Evolutionary conservation across 2,797 vertebrate genomes (phyloP).

Genomic region (Typhlichthys subterraneus): DNA sequence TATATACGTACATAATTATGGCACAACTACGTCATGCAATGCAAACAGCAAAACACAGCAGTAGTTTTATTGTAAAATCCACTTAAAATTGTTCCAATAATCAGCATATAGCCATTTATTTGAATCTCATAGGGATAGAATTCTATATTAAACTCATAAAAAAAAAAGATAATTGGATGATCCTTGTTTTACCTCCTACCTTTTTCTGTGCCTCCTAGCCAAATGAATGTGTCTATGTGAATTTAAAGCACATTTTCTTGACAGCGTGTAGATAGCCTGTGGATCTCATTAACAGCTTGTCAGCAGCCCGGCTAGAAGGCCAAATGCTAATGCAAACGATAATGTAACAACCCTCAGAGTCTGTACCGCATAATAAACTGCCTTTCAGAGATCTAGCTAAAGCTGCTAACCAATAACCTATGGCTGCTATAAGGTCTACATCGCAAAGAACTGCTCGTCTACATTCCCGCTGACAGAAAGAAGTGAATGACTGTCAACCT

Average conservation of each 20-base stretch:
- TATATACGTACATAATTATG: no score
- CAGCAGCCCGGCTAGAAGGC: conserved; percentile 11
- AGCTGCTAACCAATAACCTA: conserved; percentile 61
- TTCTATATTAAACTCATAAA: no score
- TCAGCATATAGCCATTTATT: not conserved
- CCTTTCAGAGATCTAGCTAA: conserved; percentile 47
- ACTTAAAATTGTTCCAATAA: not conserved
- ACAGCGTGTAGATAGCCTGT: not conserved
- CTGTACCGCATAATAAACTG: conserved; percentile 51
- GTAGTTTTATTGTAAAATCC: no score
- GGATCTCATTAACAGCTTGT: conserved; percentile 1
- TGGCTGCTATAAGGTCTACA: conserved; percentile 33
- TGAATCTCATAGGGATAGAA: no score
- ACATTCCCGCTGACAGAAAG: conserved; percentile 7
- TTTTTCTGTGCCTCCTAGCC: not conserved
- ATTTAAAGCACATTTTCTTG: no score
- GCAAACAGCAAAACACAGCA: no score
- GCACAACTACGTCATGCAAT: no score
- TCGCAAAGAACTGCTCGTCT: conserved; percentile 36
- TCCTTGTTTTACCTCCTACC: not conserved
- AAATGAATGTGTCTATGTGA: no score
- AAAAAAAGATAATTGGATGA: not conserved
- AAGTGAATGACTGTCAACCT: conserved; percentile 38
- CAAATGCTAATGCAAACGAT: conserved; percentile 13
- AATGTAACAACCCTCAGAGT: conserved; percentile 49